Evolutionary conservation across 2,797 vertebrate species (phyloP).

Genomic region (Trichosurus vulpecula): DNA sequence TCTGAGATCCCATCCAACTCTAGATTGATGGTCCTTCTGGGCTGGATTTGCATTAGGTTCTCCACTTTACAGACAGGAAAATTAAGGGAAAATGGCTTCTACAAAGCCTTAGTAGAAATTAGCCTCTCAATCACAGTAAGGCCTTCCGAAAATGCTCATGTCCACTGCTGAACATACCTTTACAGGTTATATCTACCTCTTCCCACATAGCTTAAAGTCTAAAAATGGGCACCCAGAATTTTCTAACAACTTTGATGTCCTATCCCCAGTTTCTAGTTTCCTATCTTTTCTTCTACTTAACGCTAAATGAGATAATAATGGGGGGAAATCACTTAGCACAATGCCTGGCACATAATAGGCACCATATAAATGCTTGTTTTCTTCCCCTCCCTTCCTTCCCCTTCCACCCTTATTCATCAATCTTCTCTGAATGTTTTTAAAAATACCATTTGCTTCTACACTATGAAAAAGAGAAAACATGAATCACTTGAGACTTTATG

Average conservation of each 20-base stretch:
- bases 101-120: not conserved
- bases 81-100: not conserved
- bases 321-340: not conserved
- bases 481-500: slow-evolving; percentile 29
- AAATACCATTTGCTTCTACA: slow-evolving; percentile 60
- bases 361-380: not conserved
- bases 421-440: slow-evolving; percentile 61
- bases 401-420: slow-evolving; percentile 5
- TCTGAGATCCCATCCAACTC: not conserved
- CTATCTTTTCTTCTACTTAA: slow-evolving; percentile 11
- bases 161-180: not conserved
- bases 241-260: not conserved
- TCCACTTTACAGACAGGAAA: slow-evolving; percentile 39
- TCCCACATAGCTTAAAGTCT: not conserved
- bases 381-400: not conserved
- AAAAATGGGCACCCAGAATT: not conserved
- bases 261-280: not conserved
- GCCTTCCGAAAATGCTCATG: not conserved
- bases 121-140: not conserved
- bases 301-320: slow-evolving; percentile 31
- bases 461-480: slow-evolving; percentile 26
- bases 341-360: too few relatives aligned
- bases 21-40: not conserved
- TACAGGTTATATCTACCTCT: not conserved
- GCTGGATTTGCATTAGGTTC: not conserved